Conservation (phyloP, 2,888 invertebrate genomes). For the Euplexia lucipara region DNA sequence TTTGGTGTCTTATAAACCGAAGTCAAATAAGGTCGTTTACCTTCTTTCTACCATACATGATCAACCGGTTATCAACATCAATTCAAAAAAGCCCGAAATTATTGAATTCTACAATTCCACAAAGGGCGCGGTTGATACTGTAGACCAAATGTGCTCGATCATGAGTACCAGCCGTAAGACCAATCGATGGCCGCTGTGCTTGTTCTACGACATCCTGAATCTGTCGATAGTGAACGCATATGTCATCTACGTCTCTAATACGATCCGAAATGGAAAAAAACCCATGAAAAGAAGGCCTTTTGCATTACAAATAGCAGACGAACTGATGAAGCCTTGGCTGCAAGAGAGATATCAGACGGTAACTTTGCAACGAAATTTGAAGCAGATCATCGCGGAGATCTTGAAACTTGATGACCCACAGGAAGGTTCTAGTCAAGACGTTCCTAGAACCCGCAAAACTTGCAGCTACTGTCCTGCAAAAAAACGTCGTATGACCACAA, state of each 20-base stretch:
- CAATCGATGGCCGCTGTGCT: no score
- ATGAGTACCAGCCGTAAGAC: no score
- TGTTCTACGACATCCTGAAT: slow-evolving; percentile 50
- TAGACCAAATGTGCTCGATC: no score
- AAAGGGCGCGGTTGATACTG: no score
- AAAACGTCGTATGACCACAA: no score
- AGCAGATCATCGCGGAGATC: neutral
- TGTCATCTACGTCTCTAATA: slow-evolving; percentile 31
- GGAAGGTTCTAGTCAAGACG: no score
- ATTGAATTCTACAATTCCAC: no score
- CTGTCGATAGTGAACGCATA: slow-evolving; percentile 42
- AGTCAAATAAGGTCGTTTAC: slow-evolving; percentile 23
- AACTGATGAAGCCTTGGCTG: slow-evolving; percentile 4
- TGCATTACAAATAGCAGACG: slow-evolving; percentile 6
- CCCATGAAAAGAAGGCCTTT: slow-evolving; percentile 7
- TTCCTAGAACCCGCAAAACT: no score
- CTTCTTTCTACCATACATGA: slow-evolving; percentile 21
- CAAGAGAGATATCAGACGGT: neutral
- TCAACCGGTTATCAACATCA: slow-evolving; percentile 2
- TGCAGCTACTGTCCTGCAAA: no score
- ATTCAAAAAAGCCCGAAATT: slow-evolving; percentile 6
- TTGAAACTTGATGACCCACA: no score
- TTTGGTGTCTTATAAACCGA: slow-evolving; percentile 21
- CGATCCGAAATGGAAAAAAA: slow-evolving; percentile 30
- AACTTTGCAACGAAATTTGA: slow-evolving; percentile 9